Evolutionary conservation across 2,113 vertebrate species (phyloP).

Genomic region (Elachura formosa): DNA sequence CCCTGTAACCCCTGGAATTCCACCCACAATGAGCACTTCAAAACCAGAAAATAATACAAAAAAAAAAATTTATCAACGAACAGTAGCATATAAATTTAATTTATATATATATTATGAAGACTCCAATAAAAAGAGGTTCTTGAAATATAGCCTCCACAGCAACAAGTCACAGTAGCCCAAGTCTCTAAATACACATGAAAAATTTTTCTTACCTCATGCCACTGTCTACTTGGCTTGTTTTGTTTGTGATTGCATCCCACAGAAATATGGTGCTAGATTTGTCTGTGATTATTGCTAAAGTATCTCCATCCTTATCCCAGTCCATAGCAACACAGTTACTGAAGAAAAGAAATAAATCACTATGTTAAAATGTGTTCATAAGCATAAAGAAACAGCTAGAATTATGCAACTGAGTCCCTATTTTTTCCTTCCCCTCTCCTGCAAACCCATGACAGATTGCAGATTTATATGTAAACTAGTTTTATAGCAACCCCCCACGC

Average conservation of each 20-base stretch:
- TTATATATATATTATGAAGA: background rate
- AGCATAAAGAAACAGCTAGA: background rate
- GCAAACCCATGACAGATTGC: background rate
- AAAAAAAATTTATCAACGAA: background rate
- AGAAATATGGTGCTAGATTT: conserved; percentile 87
- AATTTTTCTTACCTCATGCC: conserved; percentile 82
- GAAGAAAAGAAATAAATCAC: background rate
- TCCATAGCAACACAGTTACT: conserved; percentile 90
- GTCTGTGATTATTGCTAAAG: conserved; percentile 89
- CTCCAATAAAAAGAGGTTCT: background rate
- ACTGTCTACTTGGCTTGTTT: conserved; percentile 89
- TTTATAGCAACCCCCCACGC: background rate
- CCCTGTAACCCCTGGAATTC: background rate
- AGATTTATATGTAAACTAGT: background rate
- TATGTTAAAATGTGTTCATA: background rate
- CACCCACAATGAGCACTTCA: background rate
- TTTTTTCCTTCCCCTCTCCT: background rate
- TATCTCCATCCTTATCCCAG: conserved; percentile 97
- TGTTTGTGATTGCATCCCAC: conserved; percentile 93
- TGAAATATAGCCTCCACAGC: background rate
- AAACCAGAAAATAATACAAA: background rate
- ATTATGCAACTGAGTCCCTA: background rate
- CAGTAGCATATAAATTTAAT: background rate
- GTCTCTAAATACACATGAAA: background rate
- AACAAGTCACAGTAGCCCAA: background rate